A percentile compares a stretch with the other conserved stretches of the same genome.
Conservation (phyloP, 2,113 vertebrate species). For the Pogona vitticeps region DNA sequence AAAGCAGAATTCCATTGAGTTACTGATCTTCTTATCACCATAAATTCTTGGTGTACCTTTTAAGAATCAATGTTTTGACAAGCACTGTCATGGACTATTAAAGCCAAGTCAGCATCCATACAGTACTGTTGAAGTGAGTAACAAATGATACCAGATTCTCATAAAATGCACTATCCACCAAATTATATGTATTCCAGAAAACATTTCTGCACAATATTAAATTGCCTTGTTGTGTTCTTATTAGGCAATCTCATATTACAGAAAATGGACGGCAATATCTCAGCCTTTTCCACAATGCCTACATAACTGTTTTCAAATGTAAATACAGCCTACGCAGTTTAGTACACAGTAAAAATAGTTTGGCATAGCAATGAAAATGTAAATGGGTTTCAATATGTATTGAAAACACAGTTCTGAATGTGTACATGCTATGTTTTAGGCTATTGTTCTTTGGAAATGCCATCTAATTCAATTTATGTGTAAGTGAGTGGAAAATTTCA, state of each 20-base stretch:
- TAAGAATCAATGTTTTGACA: neutral
- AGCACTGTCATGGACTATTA: neutral
- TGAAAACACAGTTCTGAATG: slow-evolving; percentile 52
- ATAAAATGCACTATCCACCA: slow-evolving; percentile 23
- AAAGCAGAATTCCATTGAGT: neutral
- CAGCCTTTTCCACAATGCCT: slow-evolving; percentile 45
- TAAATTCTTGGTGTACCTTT: neutral
- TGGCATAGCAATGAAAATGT: slow-evolving; percentile 63
- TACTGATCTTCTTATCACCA: neutral
- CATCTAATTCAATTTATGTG: neutral
- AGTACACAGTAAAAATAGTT: slow-evolving; percentile 68
- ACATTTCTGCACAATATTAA: neutral
- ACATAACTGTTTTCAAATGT: slow-evolving; percentile 60
- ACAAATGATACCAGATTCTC: neutral
- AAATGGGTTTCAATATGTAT: slow-evolving; percentile 61
- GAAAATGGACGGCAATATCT: slow-evolving; percentile 21
- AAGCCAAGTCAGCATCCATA: neutral
- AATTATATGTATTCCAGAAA: neutral
- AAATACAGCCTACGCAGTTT: slow-evolving; percentile 67
- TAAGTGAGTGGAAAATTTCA: neutral
- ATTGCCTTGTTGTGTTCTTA: neutral
- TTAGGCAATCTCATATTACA: slow-evolving; percentile 28
- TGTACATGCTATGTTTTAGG: slow-evolving; percentile 48
- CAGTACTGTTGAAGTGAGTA: accelerated
- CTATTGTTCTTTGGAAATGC: slow-evolving; percentile 53